Base-by-base conservation (phyloP, 2,113 vertebrate genomes). In the Ramphastos sulfuratus region DNA sequence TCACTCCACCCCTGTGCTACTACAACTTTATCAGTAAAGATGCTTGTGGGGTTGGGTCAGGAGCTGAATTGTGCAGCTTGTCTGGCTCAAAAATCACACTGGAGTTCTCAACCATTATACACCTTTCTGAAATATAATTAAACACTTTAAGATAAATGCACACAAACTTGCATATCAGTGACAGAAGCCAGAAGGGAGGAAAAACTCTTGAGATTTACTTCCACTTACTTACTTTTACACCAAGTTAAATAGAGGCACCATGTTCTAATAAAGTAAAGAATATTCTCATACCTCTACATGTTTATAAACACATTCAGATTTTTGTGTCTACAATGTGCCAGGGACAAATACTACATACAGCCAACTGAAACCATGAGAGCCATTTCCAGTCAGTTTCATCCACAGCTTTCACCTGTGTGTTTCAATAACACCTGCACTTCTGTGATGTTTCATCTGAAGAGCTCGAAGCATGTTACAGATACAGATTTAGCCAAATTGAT, bases 361-460 rank as follows among this genome's bases (percentile, higher is more conserved):
- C 46, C 20, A n/a, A 3, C n/a, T 0, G 0, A 61, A 46, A n/a
- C 42, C 7, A 4, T 11, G 37, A 64, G 13, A 78, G 25, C 44
- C 0, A 42, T 74, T 87, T 90, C 71, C 79, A 86, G 73, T 65
- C 7, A 21, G 23, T 81, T 70, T 67, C 23, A 85, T n/a, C 35
- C 54, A 17, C 3, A 3, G 35, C n/a, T 77, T 63, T 52, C 77
- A 39, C 81, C 56, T 60, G 8, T 15, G 12, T 31, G 24, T 37
- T 91, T 72, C 74, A 48, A 1, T 69, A 94, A 82, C 52, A 56
- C 24, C 79, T 61, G 44, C 55, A 4, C 59, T 67, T 21, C 61
- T 44, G 37, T 61, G 59, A 66, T 42, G 30, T 83, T 72, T 54
- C 58, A 55, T 27, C 73, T 81, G 65, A 56, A 71, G 83, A 78